Conservation (phyloP, 2,797 vertebrate species). For the Myotis planiceps region DNA sequence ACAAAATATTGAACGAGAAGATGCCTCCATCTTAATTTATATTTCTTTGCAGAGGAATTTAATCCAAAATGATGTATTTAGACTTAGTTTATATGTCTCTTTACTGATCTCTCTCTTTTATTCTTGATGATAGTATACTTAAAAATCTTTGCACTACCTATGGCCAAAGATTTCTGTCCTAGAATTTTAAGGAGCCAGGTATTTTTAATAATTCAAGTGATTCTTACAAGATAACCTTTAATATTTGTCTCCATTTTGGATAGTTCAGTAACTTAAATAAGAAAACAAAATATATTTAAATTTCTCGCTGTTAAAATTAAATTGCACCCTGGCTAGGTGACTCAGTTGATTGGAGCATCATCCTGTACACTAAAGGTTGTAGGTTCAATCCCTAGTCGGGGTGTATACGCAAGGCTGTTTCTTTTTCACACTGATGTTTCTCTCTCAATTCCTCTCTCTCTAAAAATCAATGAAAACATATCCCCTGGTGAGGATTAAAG, state of each 20-base stretch:
- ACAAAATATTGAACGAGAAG: slow-evolving; percentile 9
- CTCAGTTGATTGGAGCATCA: not conserved
- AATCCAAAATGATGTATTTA: not conserved
- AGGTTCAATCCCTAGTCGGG: not conserved
- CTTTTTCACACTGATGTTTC: not conserved
- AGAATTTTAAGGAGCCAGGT: not conserved
- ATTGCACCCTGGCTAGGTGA: not conserved
- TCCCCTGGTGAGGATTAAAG: not conserved
- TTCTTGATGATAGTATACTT: not conserved
- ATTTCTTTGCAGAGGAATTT: slow-evolving; percentile 23
- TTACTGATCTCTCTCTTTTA: not conserved
- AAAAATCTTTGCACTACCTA: not conserved
- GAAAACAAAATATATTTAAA: not conserved
- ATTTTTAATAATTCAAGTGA: slow-evolving; percentile 16
- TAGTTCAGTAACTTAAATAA: not conserved
- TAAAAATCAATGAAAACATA: not conserved
- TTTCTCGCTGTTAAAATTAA: slow-evolving; percentile 69
- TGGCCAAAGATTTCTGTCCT: not conserved
- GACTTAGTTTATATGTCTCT: not conserved
- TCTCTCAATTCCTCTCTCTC: not conserved
- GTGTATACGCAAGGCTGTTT: not conserved
- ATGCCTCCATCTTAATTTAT: not conserved
- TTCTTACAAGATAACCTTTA: not conserved
- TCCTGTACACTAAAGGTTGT: not conserved
- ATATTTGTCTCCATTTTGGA: not conserved